Base-by-base conservation (phyloP, 2,113 vertebrate genomes). In the Odontesthes bonariensis region DNA sequence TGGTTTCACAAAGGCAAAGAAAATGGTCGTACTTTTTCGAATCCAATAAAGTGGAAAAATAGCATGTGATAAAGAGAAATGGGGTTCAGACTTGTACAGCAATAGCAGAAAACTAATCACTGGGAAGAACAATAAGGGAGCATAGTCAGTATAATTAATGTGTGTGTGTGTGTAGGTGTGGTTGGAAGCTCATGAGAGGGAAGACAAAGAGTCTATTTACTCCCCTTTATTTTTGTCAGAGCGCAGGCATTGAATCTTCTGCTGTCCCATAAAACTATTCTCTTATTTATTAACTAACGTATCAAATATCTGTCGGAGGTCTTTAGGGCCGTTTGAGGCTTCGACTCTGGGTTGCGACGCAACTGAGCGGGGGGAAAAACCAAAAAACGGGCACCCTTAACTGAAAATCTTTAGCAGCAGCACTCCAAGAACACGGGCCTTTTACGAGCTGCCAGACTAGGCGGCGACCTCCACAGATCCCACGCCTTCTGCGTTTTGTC, bases 101-200 rank as follows among this genome's bases (percentile, higher is more conserved):
- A 69, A 23, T 35, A 52, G 68, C 65, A 66, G 58, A 68, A 81
- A 79, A 77, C 79, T 66, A 70, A 79, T 81, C 77, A 73, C 0
- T 2, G 60, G 56, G 62, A 62, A 22, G 32, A 88, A 71, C 81
- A 85, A 80, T 23, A 40, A 66, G 60, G 44, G 77, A 81, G 69
- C 75, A 84, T 59, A 74, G 81, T 75, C 84, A 60, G 38, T 58
- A 56, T 83, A 85, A 85, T 91, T 65, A 77, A 73, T 85, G 75
- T 79, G 73, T 51, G 73, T 47, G 53, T 63, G 56, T 81, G 82
- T 63, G 63, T 20, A 68, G 20, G 58, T 69, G 80, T 51, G 63
- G 52, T 67, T 72, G 69, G 69, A 81, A 60, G 64, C 81, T 83
- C 67, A 47, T 56, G 68, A 82, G 81, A 64, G 75, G 60, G 51